Conservation (phyloP, 2,113 vertebrate genomes). For the Ageneiosus marmoratus region DNA sequence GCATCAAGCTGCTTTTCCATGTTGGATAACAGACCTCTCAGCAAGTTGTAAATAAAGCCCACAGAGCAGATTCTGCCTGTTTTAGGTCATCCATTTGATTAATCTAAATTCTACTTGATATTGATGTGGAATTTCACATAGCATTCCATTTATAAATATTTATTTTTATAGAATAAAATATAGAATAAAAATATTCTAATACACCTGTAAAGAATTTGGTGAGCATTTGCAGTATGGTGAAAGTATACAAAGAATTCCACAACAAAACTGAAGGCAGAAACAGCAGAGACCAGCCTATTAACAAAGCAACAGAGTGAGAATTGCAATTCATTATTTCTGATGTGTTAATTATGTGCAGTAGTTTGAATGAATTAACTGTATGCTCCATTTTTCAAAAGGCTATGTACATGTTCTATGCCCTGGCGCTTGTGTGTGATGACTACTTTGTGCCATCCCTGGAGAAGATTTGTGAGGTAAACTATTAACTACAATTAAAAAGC, state of each 20-base stretch:
- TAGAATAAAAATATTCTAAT: neutral
- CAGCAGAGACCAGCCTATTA: neutral
- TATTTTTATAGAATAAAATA: neutral
- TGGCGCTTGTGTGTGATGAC: slow-evolving; percentile 95
- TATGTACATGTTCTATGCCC: slow-evolving; percentile 96
- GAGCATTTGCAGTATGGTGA: neutral
- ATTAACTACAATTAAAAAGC: neutral
- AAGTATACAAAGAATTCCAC: neutral
- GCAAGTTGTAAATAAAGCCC: slow-evolving; percentile 15
- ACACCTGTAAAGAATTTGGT: neutral
- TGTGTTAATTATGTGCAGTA: neutral
- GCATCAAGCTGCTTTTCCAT: slow-evolving; percentile 34
- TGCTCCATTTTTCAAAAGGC: slow-evolving; percentile 74
- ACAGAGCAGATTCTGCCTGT: slow-evolving; percentile 4
- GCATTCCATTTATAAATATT: neutral
- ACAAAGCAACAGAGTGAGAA: neutral
- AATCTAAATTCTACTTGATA: neutral
- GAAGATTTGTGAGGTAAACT: slow-evolving; percentile 91
- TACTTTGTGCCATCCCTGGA: slow-evolving; percentile 97
- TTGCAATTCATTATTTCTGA: neutral
- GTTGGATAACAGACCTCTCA: slow-evolving; percentile 20
- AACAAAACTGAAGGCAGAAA: neutral
- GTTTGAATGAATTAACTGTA: slow-evolving; percentile 17
- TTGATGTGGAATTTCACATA: neutral
- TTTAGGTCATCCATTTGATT: neutral